Evolutionary conservation across 2,113 vertebrate genomes (phyloP).

Genomic region (Neotoma lepida): DNA sequence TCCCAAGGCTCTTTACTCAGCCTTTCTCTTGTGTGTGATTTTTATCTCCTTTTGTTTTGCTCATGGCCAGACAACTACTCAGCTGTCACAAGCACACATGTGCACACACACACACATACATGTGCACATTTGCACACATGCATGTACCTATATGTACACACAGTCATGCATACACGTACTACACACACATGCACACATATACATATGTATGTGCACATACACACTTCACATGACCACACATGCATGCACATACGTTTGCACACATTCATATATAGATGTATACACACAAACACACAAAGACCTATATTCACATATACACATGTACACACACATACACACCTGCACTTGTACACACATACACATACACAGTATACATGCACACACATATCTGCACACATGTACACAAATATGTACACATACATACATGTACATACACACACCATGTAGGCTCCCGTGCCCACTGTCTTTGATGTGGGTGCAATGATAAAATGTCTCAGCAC

Average conservation of each 20-base stretch:
- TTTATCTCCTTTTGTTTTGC: not conserved
- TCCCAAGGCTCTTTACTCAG: not conserved
- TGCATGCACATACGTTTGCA: not conserved
- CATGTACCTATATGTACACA: not conserved
- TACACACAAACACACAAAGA: not conserved
- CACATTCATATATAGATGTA: not conserved
- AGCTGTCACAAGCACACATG: not conserved
- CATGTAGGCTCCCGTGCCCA: not conserved
- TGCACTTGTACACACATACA: not conserved
- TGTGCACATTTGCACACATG: not conserved
- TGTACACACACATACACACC: not conserved
- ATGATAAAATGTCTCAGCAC: not conserved
- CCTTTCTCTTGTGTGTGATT: not conserved
- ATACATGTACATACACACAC: not conserved
- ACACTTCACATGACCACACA: not conserved
- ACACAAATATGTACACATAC: not conserved
- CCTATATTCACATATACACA: not conserved
- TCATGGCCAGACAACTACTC: not conserved
- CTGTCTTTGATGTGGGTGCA: not conserved
- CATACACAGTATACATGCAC: not conserved
- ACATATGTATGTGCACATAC: too few species aligned
- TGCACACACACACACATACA: not conserved
- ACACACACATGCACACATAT: not conserved
- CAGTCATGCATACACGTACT: not conserved
- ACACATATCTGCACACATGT: not conserved